Conservation (phyloP, 2,113 vertebrate genomes). For the Marmota monax region DNA sequence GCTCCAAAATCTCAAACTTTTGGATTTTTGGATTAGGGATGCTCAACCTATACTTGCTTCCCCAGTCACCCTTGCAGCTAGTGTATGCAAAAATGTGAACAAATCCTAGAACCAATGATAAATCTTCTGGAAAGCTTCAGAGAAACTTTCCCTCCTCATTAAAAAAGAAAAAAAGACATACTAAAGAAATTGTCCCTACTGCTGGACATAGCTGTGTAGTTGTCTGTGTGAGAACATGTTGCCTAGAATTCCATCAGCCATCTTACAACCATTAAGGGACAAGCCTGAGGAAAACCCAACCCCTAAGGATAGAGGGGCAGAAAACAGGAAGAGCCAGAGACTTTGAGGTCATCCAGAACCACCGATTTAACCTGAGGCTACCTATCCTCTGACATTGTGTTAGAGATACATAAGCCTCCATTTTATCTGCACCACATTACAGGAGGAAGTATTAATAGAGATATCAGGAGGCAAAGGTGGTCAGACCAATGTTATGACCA, state of each 20-base stretch:
- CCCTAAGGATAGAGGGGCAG: background rate
- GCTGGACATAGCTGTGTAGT: background rate
- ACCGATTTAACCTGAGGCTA: background rate
- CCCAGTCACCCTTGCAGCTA: background rate
- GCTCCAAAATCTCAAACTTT: background rate
- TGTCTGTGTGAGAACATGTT: background rate
- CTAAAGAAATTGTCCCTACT: background rate
- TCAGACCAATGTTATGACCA: background rate
- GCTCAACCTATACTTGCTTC: background rate
- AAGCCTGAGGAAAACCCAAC: background rate
- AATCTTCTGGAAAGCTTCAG: background rate
- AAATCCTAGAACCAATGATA: background rate
- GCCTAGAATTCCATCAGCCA: background rate
- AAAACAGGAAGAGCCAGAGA: background rate
- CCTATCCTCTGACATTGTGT: background rate
- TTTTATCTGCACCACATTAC: background rate
- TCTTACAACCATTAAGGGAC: background rate
- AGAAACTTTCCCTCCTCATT: background rate
- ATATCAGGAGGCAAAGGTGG: background rate
- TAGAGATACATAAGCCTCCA: background rate
- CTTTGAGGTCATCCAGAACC: background rate
- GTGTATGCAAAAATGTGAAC: background rate
- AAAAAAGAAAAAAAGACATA: background rate
- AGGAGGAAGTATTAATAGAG: conserved; percentile 2
- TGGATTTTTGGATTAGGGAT: background rate